Base-by-base conservation (phyloP, 92 coral and sea anemone genomes). In the Desmophyllum pertusum region DNA sequence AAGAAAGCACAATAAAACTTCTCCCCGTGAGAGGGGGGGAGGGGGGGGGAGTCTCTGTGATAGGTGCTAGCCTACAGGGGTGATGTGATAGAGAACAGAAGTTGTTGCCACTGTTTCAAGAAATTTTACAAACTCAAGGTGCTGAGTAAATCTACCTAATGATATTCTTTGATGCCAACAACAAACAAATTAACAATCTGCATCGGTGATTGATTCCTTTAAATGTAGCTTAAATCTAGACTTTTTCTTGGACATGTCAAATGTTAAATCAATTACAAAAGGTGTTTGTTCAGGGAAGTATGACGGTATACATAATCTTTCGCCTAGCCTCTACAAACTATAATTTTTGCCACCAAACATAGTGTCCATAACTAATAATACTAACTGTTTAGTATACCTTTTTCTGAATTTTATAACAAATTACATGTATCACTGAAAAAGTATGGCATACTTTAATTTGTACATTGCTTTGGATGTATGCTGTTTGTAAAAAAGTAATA, bases 381-480 rank as follows among this genome's bases (percentile, higher is more conserved):
- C 73, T 50, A 37, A 38, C 29, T 25, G 11, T 68, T 66, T n/a
- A n/a, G n/a, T n/a, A n/a, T n/a, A n/a, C n/a, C n/a, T n/a, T 21
- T 68, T 46, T 67, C n/a, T 23, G 29, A 5, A 67, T 48, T 80
- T 51, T 43, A 21, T 80, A 48, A 45, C 77, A 80, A 80, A 48
- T 80, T 69, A n/a, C n/a, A n/a, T n/a, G n/a, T n/a, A 37, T 67
- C 42, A 39, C 38, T 25, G 76, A 67, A 80, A 80, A 80, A 80
- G 76, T 80, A 80, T 23, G 63, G 9, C 13, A 35, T 36, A 33
- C 64, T 33, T 67, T 33, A 66, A 36, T 51, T 73, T 67, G 84
- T 80, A 80, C 84, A 80, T 39, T 80, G 46, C 43, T 68, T 80
- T 4, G 29, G 55, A 37, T 80, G 84, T 80, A 80, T 68, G 48